A percentile compares a stretch with the other conserved stretches of the same genome.
phyloP scores from a whole-genome alignment of 2,888 invertebrate genomes.

The Kuschelorhynchus macadamiae region DNA sequence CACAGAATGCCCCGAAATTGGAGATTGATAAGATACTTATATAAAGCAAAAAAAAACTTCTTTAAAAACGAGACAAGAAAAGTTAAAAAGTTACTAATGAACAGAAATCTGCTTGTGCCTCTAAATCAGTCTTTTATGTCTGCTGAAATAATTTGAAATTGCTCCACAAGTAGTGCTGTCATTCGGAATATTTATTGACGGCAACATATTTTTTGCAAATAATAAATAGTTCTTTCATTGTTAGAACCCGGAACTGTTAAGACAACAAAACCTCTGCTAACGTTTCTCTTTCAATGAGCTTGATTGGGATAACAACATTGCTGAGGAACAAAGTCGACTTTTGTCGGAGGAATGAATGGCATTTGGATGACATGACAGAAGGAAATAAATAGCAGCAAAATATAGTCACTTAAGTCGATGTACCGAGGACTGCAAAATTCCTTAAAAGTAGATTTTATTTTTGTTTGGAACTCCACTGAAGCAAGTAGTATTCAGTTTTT shows the following conservation, averaged over 20 bases:
- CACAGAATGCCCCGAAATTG: too few relatives aligned
- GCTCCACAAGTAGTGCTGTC: not conserved
- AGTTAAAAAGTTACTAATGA: too few relatives aligned
- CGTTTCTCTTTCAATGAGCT: constrained; percentile 28
- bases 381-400: not conserved
- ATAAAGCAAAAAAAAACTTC: too few relatives aligned
- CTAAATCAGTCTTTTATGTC: not conserved
- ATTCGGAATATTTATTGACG: not conserved
- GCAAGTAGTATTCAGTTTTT: too few relatives aligned
- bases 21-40: too few relatives aligned
- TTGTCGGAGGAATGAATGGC: constrained; percentile 33
- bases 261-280: constrained; percentile 24
- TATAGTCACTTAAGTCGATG: not conserved
- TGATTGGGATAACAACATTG: constrained; percentile 19
- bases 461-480: not conserved
- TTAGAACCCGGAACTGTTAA: constrained; percentile 30
- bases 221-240: constrained; percentile 8
- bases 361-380: constrained; percentile 21
- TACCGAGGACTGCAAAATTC: not conserved
- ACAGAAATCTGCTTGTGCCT: too few relatives aligned
- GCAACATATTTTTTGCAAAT: constrained; percentile 4
- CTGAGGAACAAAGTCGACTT: constrained; percentile 25
- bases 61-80: too few relatives aligned
- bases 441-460: not conserved
- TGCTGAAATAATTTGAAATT: not conserved